Evolutionary conservation across 2,888 invertebrate genomes (phyloP).

Genomic region (Papilio protenor): DNA sequence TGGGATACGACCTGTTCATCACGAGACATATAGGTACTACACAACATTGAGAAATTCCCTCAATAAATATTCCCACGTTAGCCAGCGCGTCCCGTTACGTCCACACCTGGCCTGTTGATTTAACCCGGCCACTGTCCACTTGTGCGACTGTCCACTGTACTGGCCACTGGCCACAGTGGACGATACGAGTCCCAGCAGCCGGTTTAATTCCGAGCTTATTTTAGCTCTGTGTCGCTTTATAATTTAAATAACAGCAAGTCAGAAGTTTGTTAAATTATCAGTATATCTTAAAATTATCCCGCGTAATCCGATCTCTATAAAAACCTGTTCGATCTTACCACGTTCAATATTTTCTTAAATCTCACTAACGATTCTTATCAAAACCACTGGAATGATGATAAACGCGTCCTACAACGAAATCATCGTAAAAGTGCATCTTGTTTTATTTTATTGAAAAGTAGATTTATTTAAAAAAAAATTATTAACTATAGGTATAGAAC

Average conservation of each 20-base stretch:
- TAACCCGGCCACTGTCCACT: slow-evolving; percentile 1
- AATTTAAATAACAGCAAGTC: neutral
- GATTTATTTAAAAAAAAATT: neutral
- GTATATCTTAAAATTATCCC: neutral
- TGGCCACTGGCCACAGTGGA: neutral
- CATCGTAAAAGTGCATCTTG: too few species aligned
- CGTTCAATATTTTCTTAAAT: too few species aligned
- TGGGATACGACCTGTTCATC: neutral
- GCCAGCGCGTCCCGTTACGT: slow-evolving; percentile 19
- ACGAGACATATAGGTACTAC: slow-evolving; percentile 24
- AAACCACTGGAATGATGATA: too few species aligned
- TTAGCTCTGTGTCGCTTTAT: neutral
- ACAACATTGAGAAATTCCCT: slow-evolving; percentile 29
- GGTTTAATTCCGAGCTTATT: neutral
- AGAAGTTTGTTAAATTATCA: neutral
- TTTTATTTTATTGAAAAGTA: too few species aligned
- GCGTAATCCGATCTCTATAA: neutral
- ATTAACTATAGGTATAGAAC: neutral
- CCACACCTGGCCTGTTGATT: neutral
- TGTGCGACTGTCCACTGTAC: neutral
- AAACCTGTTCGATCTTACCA: too few species aligned
- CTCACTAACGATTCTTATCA: too few species aligned
- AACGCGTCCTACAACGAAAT: too few species aligned
- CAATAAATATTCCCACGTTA: slow-evolving; percentile 24
- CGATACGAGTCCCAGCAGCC: neutral